Evolutionary conservation across 2,797 vertebrate species (phyloP).

Genomic region (Megalops cyprinoides): DNA sequence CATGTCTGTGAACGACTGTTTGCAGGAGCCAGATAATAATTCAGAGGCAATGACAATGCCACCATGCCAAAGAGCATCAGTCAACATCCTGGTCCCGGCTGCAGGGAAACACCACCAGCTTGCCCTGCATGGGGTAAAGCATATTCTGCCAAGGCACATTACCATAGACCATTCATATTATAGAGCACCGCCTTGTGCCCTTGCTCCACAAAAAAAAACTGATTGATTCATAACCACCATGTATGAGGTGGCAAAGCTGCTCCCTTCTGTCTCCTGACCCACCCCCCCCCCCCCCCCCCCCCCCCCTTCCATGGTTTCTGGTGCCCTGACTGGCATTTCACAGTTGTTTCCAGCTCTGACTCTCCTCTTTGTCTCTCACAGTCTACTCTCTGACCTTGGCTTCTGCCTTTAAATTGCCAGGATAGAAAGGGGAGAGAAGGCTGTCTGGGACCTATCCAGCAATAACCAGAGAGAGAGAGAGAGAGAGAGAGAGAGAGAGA

Average conservation of each 20-base stretch:
- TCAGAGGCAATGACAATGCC: neutral
- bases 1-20: neutral
- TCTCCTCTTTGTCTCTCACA: conserved; percentile 6
- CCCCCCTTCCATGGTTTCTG: neutral
- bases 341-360: conserved; percentile 28
- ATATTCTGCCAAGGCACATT: neutral
- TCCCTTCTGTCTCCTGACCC: neutral
- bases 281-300: conserved; percentile 17
- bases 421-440: conserved; percentile 28
- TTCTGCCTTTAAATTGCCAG: conserved; percentile 4
- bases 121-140: neutral
- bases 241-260: neutral
- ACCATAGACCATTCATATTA: neutral
- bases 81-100: neutral
- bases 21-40: neutral
- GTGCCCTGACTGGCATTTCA: neutral
- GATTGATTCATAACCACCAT: neutral
- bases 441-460: neutral
- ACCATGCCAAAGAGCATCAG: neutral
- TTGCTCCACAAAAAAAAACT: neutral
- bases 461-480: neutral
- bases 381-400: conserved; percentile 23
- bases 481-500: neutral
- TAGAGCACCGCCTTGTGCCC: neutral
- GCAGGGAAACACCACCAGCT: neutral